phyloP scores from a whole-genome alignment of 2,113 vertebrate genomes.

The Crocuta crocuta region DNA sequence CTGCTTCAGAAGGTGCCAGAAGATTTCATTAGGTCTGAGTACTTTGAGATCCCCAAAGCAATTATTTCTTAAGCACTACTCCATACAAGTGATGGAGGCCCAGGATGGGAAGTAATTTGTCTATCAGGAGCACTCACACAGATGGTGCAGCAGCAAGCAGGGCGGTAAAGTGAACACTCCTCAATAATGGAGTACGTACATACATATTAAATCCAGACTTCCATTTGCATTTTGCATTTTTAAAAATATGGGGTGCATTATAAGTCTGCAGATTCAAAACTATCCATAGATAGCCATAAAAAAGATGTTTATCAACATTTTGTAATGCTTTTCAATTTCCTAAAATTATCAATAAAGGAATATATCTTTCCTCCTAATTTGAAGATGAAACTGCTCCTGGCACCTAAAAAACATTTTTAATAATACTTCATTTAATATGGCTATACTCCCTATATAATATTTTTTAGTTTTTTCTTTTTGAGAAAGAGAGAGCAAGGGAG shows the following conservation, averaged over 20 bases:
- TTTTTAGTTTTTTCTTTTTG: too few relatives aligned
- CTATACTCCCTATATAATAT: neutral
- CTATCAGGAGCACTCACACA: neutral
- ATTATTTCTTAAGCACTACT: slow-evolving; percentile 67
- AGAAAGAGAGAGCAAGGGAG: too few relatives aligned
- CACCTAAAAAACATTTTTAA: neutral
- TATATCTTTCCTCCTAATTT: neutral
- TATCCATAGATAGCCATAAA: neutral
- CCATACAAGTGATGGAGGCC: neutral
- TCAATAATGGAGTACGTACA: neutral
- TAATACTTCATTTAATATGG: neutral
- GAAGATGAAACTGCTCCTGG: neutral
- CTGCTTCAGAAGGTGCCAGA: slow-evolving; percentile 43
- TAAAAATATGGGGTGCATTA: neutral
- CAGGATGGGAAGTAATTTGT: slow-evolving; percentile 44
- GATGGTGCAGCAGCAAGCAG: neutral
- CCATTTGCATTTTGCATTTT: neutral
- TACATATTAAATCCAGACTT: neutral
- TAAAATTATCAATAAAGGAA: neutral
- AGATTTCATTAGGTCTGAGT: slow-evolving; percentile 63
- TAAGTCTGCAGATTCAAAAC: neutral
- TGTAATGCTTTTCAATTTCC: neutral
- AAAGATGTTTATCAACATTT: neutral
- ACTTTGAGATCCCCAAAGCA: slow-evolving; percentile 71
- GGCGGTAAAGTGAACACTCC: neutral